phyloP scores from a whole-genome alignment of 2,888 invertebrate species.

The Aleiodes alternator region DNA sequence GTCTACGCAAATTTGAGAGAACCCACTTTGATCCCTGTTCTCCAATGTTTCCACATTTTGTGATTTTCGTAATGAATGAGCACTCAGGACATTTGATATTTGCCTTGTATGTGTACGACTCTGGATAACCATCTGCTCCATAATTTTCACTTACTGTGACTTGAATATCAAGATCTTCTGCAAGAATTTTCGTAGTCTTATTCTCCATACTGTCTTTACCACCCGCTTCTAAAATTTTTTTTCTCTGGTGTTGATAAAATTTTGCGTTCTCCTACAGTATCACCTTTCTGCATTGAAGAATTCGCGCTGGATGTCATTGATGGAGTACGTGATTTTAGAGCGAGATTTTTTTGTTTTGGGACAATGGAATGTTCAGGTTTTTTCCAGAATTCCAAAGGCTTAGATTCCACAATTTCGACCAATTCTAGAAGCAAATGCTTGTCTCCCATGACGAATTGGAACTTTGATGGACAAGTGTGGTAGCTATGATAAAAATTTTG shows the following conservation, averaged over 20 bases:
- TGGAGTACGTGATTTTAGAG: conserved; percentile 17
- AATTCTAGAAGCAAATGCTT: conserved; percentile 39
- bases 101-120: conserved; percentile 40
- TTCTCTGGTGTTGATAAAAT: conserved; percentile 12
- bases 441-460: conserved; percentile 45
- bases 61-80: conserved; percentile 21
- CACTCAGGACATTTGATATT: conserved; percentile 39
- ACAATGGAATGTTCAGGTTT: conserved; percentile 6
- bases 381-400: conserved; percentile 28
- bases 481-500: conserved; percentile 33
- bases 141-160: conserved; percentile 41
- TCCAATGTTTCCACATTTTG: conserved; percentile 18
- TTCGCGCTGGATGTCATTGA: conserved; percentile 22
- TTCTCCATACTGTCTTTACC: conserved; percentile 5
- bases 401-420: conserved; percentile 16
- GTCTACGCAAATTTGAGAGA: conserved; percentile 19
- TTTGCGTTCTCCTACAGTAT: conserved; percentile 37
- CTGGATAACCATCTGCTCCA: conserved; percentile 28
- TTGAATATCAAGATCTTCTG: conserved; percentile 32
- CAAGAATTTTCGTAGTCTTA: conserved; percentile 11
- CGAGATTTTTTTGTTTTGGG: conserved; percentile 15
- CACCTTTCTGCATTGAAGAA: not conserved
- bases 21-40: not conserved
- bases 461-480: conserved; percentile 23
- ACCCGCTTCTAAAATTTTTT: conserved; percentile 1